phyloP scores from a whole-genome alignment of 30 jellyfish, hydroid and myxozoan genomes.

The Hydractinia echinata region DNA sequence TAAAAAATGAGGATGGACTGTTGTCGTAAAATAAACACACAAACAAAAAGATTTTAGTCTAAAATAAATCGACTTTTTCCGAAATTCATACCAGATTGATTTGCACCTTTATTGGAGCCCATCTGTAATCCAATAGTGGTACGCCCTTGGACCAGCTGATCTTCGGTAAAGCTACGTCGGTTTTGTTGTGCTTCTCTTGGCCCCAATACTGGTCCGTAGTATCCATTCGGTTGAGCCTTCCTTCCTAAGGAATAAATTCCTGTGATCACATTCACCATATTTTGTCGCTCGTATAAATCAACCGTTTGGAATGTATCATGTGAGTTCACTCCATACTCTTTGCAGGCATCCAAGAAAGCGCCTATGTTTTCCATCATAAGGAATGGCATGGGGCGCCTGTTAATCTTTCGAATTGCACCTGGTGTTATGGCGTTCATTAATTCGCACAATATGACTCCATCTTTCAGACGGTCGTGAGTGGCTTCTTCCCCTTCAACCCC shows the following conservation, averaged over 20 bases:
- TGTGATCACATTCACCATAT: conserved; percentile 60
- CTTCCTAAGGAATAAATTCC: conserved; percentile 86
- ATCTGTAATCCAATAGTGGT: conserved; percentile 78
- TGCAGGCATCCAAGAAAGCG: conserved; percentile 35
- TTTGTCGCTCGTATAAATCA: conserved; percentile 43
- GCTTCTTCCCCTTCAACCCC: conserved; percentile 41
- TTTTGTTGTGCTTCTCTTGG: conserved; percentile 80
- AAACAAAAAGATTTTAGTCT: conserved; percentile 32
- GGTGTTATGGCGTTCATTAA: conserved; percentile 27
- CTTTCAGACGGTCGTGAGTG: conserved; percentile 25
- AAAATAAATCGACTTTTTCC: conserved; percentile 89
- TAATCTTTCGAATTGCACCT: conserved; percentile 31
- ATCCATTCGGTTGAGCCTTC: conserved; percentile 53
- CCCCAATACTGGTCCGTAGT: conserved; percentile 82
- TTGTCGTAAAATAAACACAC: background rate
- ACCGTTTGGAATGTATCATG: conserved; percentile 43
- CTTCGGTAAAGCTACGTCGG: conserved; percentile 78
- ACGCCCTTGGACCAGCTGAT: conserved; percentile 75
- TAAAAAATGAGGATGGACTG: too few relatives aligned
- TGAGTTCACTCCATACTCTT: conserved; percentile 33
- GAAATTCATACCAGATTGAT: conserved; percentile 95
- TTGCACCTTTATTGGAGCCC: conserved; percentile 99
- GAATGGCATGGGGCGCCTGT: conserved; percentile 50
- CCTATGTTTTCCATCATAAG: conserved; percentile 52
- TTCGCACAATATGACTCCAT: conserved; percentile 65